Conservation (phyloP, 2,797 vertebrate species). For the Alca torda region DNA sequence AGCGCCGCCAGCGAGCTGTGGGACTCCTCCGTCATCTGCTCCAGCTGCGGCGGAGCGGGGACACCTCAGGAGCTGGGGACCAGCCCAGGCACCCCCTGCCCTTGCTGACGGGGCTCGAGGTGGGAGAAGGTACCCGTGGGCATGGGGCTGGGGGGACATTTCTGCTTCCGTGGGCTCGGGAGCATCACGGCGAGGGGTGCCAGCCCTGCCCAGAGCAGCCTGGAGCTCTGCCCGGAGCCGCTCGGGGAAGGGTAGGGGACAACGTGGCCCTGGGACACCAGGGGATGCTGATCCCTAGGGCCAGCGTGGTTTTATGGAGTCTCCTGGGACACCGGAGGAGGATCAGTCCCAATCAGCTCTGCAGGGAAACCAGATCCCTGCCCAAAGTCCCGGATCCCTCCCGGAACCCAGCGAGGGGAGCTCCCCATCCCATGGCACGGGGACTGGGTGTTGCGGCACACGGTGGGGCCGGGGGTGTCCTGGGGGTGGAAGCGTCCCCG, state of each 20-base stretch:
- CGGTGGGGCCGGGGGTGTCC: fast-evolving
- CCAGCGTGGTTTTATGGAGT: not conserved
- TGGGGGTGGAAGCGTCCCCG: fast-evolving
- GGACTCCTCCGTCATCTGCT: conserved; percentile 85
- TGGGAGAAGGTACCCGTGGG: not conserved
- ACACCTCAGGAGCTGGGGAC: not conserved
- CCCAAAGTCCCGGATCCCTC: fast-evolving
- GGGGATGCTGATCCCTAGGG: not conserved
- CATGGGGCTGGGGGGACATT: fast-evolving
- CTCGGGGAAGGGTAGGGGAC: not conserved
- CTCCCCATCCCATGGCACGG: not conserved
- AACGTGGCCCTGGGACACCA: not conserved
- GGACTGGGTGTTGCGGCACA: fast-evolving
- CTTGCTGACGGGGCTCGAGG: fast-evolving
- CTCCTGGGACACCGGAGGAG: fast-evolving
- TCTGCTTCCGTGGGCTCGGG: not conserved
- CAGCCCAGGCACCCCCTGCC: fast-evolving
- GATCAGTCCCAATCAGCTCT: not conserved
- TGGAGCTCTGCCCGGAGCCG: not conserved
- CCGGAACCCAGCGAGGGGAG: too few relatives aligned
- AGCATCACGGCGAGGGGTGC: fast-evolving
- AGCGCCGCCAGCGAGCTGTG: conserved; percentile 80
- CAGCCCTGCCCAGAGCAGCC: not conserved
- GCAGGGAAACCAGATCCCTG: not conserved
- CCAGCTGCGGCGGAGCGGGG: conserved; percentile 77